Percentiles rank a stretch among this genome's conserved stretches.
Evolutionary conservation across 30 jellyfish, hydroid and myxozoan species (phyloP).

Genomic region (Sanderia malayensis): DNA sequence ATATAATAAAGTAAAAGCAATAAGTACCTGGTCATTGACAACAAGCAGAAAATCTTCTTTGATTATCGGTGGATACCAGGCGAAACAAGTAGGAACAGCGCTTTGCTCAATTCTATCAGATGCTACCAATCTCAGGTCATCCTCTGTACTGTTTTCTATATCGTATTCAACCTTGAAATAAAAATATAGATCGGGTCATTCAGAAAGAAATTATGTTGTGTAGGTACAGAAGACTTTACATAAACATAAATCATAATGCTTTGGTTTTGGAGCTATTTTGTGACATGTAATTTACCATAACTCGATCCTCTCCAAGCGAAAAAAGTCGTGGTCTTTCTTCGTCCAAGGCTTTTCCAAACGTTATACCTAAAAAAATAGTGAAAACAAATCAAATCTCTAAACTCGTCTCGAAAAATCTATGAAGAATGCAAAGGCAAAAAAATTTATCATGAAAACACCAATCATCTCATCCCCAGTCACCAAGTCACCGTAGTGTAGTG

Average conservation of each 20-base stretch:
- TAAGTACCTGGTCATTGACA: constrained; percentile 70
- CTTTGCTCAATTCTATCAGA: constrained; percentile 87
- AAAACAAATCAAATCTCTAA: neutral
- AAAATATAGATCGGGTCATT: no score
- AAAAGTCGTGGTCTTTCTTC: constrained; percentile 65
- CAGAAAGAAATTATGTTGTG: no score
- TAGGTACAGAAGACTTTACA: no score
- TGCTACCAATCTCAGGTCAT: constrained; percentile 52
- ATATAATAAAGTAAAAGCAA: no score
- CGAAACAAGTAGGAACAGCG: constrained; percentile 78
- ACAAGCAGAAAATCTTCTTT: constrained; percentile 71
- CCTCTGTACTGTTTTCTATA: constrained; percentile 49
- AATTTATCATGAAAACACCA: no score
- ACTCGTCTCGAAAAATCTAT: no score
- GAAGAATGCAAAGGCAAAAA: no score
- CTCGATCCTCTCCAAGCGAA: constrained; percentile 78
- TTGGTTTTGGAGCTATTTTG: no score
- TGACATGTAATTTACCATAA: constrained; percentile 75
- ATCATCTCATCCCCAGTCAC: no score
- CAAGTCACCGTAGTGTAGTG: constrained; percentile 2
- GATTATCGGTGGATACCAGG: constrained; percentile 82
- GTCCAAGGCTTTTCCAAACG: constrained; percentile 65
- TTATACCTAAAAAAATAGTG: constrained; percentile 28
- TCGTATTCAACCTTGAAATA: constrained; percentile 88
- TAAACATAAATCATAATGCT: no score